Evolutionary conservation across 2,113 vertebrate genomes (phyloP), one percentile per base, ranked within the genome.

Genomic region (Grammomys surdaster): DNA sequence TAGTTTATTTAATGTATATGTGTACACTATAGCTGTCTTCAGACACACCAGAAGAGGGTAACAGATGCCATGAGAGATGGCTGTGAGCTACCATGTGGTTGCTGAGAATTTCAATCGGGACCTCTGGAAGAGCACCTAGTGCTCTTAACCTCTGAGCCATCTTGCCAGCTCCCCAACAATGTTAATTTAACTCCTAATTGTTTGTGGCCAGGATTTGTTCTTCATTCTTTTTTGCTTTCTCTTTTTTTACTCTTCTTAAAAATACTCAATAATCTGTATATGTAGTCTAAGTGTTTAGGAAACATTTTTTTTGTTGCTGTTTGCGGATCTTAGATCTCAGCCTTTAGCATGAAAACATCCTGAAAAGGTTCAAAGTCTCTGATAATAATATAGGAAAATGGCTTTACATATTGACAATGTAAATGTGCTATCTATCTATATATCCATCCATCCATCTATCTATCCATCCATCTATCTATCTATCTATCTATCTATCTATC

Each of bases 321-420:
- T 84, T 22, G 22, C 4, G 33, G 36, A 65, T 3, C 17, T 88
- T 60, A 70, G 36, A 65, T 3, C 17, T 88, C 67, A 70, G 20
- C 1, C 36, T 58, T 40, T 80, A 88, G 17, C 43, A 20, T 10
- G 48, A 14, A 26, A 19, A 73, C 14, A 58, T 58, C 65, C 17
- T 60, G 11, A 77, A 84, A 91, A 97, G 36, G 2, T 67, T 93
- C 11, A 80, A 89, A 75, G 26, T 88, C n/a, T 43, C 24, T 96
- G 46, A 69, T 26, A 70, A 33, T 54, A 88, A 85, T 82, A 63
- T 33, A 85, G 70, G 89, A 75, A 92, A 88, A 60, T 2, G 11
- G 48, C 16, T 69, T 88, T 75, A 65, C 48, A 80, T n/a, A 60
- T 36, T 87, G 28, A 48, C 46, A 90, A 65, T 87, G 16, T 43